Percentiles rank a stretch among this genome's conserved stretches.
phyloP scores from a whole-genome alignment of 2,888 invertebrate species.

The Epistrophe eligans region DNA sequence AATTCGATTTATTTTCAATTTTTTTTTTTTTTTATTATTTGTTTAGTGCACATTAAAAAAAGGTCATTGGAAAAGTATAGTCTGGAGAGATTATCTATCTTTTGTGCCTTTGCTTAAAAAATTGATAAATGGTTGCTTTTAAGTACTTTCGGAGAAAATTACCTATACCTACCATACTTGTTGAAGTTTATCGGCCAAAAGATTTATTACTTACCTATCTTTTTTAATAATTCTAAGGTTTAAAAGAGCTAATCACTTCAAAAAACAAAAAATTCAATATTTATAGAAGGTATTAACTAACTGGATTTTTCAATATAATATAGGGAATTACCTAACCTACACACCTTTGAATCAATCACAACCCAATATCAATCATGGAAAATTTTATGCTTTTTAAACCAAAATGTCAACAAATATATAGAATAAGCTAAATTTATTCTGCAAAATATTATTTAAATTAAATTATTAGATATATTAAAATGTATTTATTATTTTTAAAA shows the following conservation, averaged over 20 bases:
- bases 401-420: too few species aligned
- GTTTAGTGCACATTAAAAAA: conserved; percentile 50
- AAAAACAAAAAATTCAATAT: background rate
- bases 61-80: conserved; percentile 35
- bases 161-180: background rate
- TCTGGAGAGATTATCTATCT: conserved; percentile 38
- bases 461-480: too few species aligned
- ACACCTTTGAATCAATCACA: too few species aligned
- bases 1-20: conserved; percentile 25
- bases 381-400: too few species aligned
- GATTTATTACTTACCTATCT: background rate
- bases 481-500: too few species aligned
- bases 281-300: background rate
- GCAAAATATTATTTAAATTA: too few species aligned
- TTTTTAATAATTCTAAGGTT: background rate
- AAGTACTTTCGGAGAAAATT: conserved; percentile 21
- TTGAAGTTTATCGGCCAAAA: background rate
- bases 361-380: too few species aligned
- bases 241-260: background rate
- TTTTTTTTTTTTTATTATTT: conserved; percentile 36
- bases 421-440: too few species aligned
- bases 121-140: conserved; percentile 58
- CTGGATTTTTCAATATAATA: too few species aligned
- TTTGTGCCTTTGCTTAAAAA: conserved; percentile 44
- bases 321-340: too few species aligned